phyloP scores from a whole-genome alignment of 2,113 vertebrate genomes.

The Camelus bactrianus region DNA sequence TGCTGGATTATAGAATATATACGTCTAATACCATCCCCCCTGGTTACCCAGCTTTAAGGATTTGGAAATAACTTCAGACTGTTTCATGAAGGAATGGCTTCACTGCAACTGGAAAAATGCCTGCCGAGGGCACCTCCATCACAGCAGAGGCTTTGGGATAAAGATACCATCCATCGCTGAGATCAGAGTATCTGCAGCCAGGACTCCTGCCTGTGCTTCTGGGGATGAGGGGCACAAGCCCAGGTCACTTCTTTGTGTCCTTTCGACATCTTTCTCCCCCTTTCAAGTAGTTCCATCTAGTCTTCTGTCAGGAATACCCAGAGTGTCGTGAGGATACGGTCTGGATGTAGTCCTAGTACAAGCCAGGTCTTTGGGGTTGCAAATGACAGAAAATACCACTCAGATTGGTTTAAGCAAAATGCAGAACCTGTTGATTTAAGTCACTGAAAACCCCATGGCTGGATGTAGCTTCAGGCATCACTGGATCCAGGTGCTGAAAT shows the following conservation, averaged over 20 bases:
- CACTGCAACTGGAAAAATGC: background rate
- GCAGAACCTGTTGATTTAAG: background rate
- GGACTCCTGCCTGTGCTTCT: background rate
- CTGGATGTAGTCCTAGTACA: background rate
- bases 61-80: conserved; percentile 49
- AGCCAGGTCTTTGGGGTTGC: background rate
- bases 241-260: too few relatives aligned
- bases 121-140: background rate
- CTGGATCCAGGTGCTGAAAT: background rate
- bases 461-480: background rate
- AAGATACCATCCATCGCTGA: background rate
- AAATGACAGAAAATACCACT: background rate
- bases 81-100: background rate
- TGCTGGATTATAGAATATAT: conserved; percentile 55
- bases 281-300: background rate
- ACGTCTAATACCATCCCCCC: conserved; percentile 40
- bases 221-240: background rate
- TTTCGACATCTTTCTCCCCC: background rate
- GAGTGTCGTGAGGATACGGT: background rate
- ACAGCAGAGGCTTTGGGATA: background rate
- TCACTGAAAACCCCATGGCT: background rate
- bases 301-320: background rate
- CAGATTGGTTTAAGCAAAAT: background rate
- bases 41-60: conserved; percentile 41
- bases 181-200: background rate